Base-by-base conservation (phyloP, 2,113 vertebrate genomes). In the Hippocampus guttulatus region DNA sequence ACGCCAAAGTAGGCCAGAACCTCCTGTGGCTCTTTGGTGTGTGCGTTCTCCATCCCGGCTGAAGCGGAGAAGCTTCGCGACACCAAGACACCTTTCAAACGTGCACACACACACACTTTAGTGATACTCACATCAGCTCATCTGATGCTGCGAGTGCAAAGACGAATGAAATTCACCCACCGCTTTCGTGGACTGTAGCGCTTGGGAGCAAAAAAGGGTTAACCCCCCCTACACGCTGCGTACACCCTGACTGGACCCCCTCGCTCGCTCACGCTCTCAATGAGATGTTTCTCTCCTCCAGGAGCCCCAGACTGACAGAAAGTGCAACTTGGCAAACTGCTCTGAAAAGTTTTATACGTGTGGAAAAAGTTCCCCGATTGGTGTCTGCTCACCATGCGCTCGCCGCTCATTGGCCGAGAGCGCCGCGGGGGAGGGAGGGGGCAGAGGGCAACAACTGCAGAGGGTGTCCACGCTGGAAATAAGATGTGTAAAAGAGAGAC, bases 1-100 rank as follows among this genome's bases (percentile, higher is more conserved):
- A 96, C 95, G 55, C 92, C 89, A 84, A 96, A 96, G 90, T 94
- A 86, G 81, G 93, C 85, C 88, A 96, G 85, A 78, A 94, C 94
- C 18, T 95, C 93, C 45, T 78, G 82, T 0, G 89, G 74, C 76
- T 88, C 91, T 88, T 94, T 95, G 54, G 8, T 84, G 85, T 96
- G 94, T 69, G 94, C 92, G 62, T 93, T 93, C 88, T 97, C 95
- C 95, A 97, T 97, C 85, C 79, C 92, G 64, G 75, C 85, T 80
- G 78, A 83, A 84, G 80, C 78, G 84, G 87, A 90, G 91, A 87
- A 87, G 84, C 91, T 91, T 92, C 33, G 49, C 67, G 73, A 76
- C 33, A 77, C 70, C 79, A 68, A 62, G 30, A 81, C 66, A 74
- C 58, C 75, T 52, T 81, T 73, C 62, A 60, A 63, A 71, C 70